phyloP scores from a whole-genome alignment of 2,797 vertebrate species.

The Sebastes oblongus region DNA sequence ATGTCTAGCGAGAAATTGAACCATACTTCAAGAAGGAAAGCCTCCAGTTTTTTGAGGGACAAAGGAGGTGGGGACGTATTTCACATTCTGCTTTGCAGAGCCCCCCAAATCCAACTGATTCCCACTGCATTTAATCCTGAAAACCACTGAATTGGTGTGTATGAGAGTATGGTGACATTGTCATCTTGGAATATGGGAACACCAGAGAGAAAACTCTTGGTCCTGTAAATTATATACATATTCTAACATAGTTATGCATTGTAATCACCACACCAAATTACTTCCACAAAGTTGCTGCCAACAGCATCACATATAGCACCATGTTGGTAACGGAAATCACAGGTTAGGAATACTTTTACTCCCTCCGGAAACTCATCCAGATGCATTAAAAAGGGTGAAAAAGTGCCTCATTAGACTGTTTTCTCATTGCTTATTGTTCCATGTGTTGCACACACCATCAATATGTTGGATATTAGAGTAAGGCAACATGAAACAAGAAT shows the following conservation, averaged over 20 bases:
- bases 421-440: not conserved
- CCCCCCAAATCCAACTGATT: not conserved
- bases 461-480: not conserved
- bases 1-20: not conserved
- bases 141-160: not conserved
- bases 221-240: slow-evolving; percentile 10
- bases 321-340: not conserved
- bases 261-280: slow-evolving; percentile 7
- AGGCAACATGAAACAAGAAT: not conserved
- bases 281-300: slow-evolving; percentile 26
- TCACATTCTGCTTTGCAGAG: not conserved
- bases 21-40: not conserved
- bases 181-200: not conserved
- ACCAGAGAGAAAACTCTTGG: not conserved
- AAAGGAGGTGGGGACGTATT: not conserved
- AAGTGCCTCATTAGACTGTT: slow-evolving; percentile 12
- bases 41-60: not conserved
- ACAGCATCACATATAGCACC: slow-evolving; percentile 6
- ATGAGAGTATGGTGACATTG: not conserved
- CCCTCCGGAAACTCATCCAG: not conserved
- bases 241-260: not conserved
- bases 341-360: not conserved
- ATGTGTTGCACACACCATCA: not conserved
- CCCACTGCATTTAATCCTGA: not conserved
- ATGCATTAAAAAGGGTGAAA: not conserved